Evolutionary conservation across 2,888 invertebrate species (phyloP).

Genomic region (Oxyscelio sp.): DNA sequence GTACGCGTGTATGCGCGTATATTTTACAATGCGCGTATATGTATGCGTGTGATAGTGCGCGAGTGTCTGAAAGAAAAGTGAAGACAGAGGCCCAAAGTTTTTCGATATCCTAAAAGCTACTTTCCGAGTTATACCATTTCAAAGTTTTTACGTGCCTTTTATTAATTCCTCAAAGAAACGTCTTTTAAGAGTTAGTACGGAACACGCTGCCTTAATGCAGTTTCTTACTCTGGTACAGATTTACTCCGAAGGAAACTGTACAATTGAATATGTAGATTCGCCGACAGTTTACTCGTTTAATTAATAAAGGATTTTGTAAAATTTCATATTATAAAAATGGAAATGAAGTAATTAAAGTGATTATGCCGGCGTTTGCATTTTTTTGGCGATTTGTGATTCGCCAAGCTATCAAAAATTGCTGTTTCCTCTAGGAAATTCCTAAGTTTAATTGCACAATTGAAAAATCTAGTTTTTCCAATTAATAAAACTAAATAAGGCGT

Average conservation of each 20-base stretch:
- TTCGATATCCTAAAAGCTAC: constrained; percentile 83
- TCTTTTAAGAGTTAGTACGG: constrained; percentile 58
- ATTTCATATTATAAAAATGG: constrained; percentile 9
- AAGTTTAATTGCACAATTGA: no score
- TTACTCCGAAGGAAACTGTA: constrained; percentile 18
- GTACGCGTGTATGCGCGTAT: no score
- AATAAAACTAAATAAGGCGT: no score
- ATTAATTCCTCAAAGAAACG: constrained; percentile 63
- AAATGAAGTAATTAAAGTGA: background rate
- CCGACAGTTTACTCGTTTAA: constrained; percentile 28
- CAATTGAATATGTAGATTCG: constrained; percentile 59
- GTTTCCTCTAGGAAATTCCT: no score
- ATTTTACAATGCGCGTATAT: no score
- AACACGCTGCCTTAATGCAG: constrained; percentile 60
- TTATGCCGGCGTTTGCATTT: no score
- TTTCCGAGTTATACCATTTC: constrained; percentile 75
- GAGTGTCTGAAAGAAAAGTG: constrained; percentile 75
- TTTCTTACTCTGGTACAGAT: constrained; percentile 48
- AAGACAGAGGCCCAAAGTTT: constrained; percentile 79
- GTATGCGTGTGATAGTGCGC: background rate
- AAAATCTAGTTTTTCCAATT: no score
- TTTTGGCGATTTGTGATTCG: no score
- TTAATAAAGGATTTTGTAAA: constrained; percentile 26
- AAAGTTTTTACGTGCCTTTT: constrained; percentile 69
- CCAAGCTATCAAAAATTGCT: no score